Evolutionary conservation across 2,888 invertebrate species (phyloP).

Genomic region (Drosophila pegasa): DNA sequence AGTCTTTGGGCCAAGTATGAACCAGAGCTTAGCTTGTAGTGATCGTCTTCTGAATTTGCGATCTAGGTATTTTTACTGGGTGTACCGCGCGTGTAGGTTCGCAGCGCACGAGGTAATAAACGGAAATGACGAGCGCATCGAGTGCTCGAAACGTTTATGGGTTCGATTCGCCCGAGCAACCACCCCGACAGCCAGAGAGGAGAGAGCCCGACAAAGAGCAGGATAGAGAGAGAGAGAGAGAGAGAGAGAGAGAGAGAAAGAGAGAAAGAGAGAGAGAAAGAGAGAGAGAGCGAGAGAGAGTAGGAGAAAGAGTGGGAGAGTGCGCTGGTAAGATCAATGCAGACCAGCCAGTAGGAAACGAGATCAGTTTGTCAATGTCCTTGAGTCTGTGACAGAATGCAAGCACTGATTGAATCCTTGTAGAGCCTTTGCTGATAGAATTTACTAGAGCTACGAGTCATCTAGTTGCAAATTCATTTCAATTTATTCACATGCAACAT

Average conservation of each 20-base stretch:
- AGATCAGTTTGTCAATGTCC: constrained; percentile 34
- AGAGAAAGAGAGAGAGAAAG: neutral
- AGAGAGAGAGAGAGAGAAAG: neutral
- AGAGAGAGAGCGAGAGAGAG: constrained; percentile 7
- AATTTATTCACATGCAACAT: too few species aligned
- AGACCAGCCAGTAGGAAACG: constrained; percentile 11
- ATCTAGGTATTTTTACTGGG: neutral
- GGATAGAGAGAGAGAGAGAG: neutral
- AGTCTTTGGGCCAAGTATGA: neutral
- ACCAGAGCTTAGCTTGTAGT: neutral
- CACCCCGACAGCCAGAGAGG: constrained; percentile 26
- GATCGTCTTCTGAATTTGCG: neutral
- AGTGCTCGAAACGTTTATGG: constrained; percentile 45
- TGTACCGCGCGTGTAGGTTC: constrained; percentile 44
- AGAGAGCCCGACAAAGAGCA: neutral
- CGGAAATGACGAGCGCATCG: constrained; percentile 66
- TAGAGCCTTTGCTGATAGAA: neutral
- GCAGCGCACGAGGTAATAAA: constrained; percentile 70
- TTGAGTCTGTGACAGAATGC: constrained; percentile 4
- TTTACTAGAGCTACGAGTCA: neutral
- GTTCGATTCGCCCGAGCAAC: constrained; percentile 39
- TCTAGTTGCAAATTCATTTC: neutral
- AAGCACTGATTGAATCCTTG: constrained; percentile 4
- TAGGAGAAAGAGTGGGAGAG: constrained; percentile 3
- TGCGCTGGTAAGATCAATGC: neutral